phyloP scores from a whole-genome alignment of 2,113 vertebrate genomes.

The Eclectus roratus region DNA sequence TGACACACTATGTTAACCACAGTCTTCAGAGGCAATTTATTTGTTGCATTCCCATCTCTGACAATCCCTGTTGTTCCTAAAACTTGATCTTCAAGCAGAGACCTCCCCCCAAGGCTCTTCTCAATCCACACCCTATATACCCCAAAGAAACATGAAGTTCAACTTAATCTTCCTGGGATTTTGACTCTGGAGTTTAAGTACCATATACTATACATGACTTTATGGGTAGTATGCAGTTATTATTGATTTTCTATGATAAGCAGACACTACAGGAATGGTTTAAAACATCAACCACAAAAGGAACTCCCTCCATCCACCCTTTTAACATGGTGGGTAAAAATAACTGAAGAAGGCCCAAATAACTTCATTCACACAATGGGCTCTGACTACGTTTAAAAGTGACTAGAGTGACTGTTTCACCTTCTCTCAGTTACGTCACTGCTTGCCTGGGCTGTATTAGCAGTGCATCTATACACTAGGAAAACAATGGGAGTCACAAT shows the following conservation, averaged over 20 bases:
- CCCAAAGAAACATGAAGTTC: background rate
- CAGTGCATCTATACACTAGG: accelerated
- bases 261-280: background rate
- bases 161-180: background rate
- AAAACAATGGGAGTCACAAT: background rate
- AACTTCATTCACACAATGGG: background rate
- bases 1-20: background rate
- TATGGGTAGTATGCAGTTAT: background rate
- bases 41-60: background rate
- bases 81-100: background rate
- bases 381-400: background rate
- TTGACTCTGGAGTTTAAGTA: background rate
- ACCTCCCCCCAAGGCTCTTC: background rate
- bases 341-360: background rate
- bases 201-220: background rate
- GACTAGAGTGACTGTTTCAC: background rate
- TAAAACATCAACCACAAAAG: background rate
- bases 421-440: background rate
- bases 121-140: background rate
- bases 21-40: background rate
- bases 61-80: background rate
- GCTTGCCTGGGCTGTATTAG: background rate
- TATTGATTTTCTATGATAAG: background rate
- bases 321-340: background rate
- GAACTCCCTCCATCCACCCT: background rate